Base-by-base conservation (phyloP, 2,797 vertebrate species). In the Chelonia mydas region DNA sequence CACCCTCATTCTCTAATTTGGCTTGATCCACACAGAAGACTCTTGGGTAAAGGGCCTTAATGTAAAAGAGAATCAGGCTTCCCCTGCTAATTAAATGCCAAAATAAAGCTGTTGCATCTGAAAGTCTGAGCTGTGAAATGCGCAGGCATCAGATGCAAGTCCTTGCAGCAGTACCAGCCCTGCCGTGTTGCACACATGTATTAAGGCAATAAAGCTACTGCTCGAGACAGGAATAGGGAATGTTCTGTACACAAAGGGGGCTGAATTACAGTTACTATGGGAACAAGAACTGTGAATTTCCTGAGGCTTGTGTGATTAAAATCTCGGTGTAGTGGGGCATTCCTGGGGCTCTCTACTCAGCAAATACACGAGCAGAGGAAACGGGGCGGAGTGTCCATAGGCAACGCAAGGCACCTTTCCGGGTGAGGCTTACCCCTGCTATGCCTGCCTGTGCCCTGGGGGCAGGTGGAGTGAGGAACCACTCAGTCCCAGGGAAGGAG, bases 201-300 rank as follows among this genome's bases (percentile, higher is more conserved):
- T n/a, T 9, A 68, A n/a, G 21, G 41, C 41, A 47, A 28, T 77
- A 47, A 47, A 77, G 74, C 74, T 77, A 28, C 27, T 3, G 41
- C 74, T 49, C 7, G 1, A 0, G 45, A 2, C 12, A 3, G 45
- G 41, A 53, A 11, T 25, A 37, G 51, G 68, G 53, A 49, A 6
- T 7, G 25, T n/a, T 33, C 5, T 13, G 68, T 15, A 13, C 72
- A 47, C 13, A 77, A 37, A 45, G 74, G 74, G 74, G 37, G 45
- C 74, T 77, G 74, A 31, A 15, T 77, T 77, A 76, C 45, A 27
- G 90, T 96, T 96, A 91, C 96, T 89, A 85, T 96, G 96, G 97
- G 83, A 95, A 95, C 96, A 84, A 57, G 92, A 84, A 41, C 1
- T 0, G 1, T 79, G 88, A 77, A 77, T 77, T 77, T 77, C 74